Evolutionary conservation across 2,797 vertebrate genomes (phyloP).

Genomic region (Acomys russatus): DNA sequence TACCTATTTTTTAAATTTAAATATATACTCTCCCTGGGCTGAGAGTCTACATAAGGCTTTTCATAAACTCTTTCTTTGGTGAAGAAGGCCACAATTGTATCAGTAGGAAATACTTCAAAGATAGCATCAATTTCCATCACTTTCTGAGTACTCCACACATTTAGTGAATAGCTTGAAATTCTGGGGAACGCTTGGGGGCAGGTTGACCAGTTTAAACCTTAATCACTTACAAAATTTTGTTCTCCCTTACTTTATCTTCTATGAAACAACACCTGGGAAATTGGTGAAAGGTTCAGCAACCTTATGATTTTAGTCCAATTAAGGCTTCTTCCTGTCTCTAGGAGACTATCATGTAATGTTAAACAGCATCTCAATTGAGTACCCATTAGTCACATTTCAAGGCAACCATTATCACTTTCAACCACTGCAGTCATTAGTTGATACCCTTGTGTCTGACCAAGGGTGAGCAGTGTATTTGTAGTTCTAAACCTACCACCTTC

Average conservation of each 20-base stretch:
- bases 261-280: not conserved
- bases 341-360: not conserved
- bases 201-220: not conserved
- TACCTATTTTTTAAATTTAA: not conserved
- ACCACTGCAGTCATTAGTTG: not conserved
- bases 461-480: not conserved
- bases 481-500: not conserved
- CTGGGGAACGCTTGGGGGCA: not conserved
- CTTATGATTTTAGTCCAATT: not conserved
- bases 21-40: not conserved
- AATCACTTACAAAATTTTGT: not conserved
- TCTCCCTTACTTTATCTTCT: not conserved
- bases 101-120: not conserved
- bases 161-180: not conserved
- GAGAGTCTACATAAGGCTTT: not conserved
- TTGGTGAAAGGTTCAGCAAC: not conserved
- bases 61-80: not conserved
- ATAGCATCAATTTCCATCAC: not conserved
- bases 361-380: not conserved
- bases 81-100: not conserved
- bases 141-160: not conserved
- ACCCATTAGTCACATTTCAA: not conserved
- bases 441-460: not conserved
- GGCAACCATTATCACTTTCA: fast-evolving
- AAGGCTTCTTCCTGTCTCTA: not conserved